Base-by-base conservation (phyloP, 2,888 invertebrate genomes). In the Drosophila testacea region DNA sequence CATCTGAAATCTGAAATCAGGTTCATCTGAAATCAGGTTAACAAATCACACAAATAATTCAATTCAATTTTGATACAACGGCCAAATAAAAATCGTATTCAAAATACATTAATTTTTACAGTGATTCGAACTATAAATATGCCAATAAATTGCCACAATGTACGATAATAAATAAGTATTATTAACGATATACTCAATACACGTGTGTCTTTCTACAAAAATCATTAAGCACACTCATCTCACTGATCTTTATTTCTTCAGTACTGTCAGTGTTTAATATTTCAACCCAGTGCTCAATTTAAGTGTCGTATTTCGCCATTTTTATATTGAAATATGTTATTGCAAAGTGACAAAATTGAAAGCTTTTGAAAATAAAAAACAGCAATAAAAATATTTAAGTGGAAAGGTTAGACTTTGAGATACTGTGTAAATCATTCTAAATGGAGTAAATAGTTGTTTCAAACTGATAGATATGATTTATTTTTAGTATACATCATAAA, bases 141-240 rank as follows among this genome's bases (percentile, higher is more conserved):
- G 72, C 48, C 73, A 69, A 72, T 63, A 68, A 63, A 63, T 51
- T 63, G 59, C 28, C 10, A 41, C 48, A 60, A 46, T 57, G 72
- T 50, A 62, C 34, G 44, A 39, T 57, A 52, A 56, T 73, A 73
- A 72, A 66, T 66, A 66, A 73, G 51, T 39, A 52, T 63, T 55
- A 39, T 60, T 41, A 54, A 52, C 22, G 32, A 28, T 30, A 28
- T 16, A 47, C 16, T 22, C 16, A 13, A 22, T 47, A 28, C 47
- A 36, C 42, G 57, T 57, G 50, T 22, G 22, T 28, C 41, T 38
- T 11, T 16, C 22, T 13, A 32, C 32, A 16, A 51, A 50, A 44
- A 28, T 22, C 13, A 39, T 13, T 38, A 42, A 38, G 7, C 46
- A 22, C 22, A 22, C 22, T 22, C 22, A 32, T 32, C 32, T 32